Evolutionary conservation across 30 jellyfish, hydroid and myxozoan genomes (phyloP), one percentile per base, ranked within the genome.

Genomic region (Pelagia noctiluca): DNA sequence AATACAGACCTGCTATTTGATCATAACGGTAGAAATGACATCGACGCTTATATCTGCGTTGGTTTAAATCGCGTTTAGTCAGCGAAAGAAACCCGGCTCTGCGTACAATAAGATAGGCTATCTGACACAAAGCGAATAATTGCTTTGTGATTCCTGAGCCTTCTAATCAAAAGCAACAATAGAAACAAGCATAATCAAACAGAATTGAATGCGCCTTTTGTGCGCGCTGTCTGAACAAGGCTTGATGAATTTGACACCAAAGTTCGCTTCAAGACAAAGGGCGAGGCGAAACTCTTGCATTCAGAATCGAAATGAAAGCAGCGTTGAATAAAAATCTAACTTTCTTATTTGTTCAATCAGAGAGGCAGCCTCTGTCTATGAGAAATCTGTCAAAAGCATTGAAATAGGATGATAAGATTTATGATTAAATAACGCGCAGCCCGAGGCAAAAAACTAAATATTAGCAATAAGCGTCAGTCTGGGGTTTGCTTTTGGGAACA

Each of bases 111-210:
- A 42, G 57, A 42, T 42, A 5, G 57, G 57, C 8, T 42, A 25
- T 3, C 16, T 3, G 68, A 52, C 21, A 3, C 68, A 10, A 19
- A 82, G 60, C 86, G 92, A 77, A 82, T 73, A 52, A 82, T 82
- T 68, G 92, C 92, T 70, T 36, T 80, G 75, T 69, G 92, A 60
- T 70, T 70, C 86, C 80, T 82, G 86, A 57, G 61, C 73, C 77
- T 33, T 70, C 85, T 50, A 48, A 52, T 70, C 81, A 82, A 82
- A 67, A 31, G 38, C 53, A 83, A 82, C 92, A 82, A 82, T 68
- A 82, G 82, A 52, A 49, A 53, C 75, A 35, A 48, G 0, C 70
- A 68, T 34, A 69, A 35, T 65, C 46, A 38, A 83, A 82, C 52
- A 60, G 63, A 82, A 69, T 50, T 68, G 60, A 65, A 68, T 57